phyloP scores from a whole-genome alignment of 2,113 vertebrate genomes.

The Gymnobelideus leadbeateri region DNA sequence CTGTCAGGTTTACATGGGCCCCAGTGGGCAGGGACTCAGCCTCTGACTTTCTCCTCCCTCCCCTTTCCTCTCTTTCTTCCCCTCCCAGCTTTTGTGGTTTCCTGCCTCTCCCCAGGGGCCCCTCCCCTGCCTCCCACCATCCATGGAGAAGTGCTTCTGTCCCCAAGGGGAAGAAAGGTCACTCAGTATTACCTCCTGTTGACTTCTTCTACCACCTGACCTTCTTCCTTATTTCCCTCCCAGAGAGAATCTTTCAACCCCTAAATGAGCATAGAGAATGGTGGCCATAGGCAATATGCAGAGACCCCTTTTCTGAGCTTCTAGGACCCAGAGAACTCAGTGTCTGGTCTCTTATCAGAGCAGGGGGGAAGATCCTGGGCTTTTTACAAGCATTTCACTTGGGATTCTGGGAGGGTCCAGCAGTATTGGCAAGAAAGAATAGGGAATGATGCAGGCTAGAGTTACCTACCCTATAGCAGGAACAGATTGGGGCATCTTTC shows the following conservation, averaged over 20 bases:
- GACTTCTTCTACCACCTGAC: neutral
- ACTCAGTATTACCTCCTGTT: neutral
- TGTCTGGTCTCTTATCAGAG: neutral
- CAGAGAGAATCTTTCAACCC: neutral
- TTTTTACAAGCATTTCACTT: neutral
- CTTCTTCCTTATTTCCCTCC: neutral
- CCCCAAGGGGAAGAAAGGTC: neutral
- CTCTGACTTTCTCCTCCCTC: no score
- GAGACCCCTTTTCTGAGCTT: neutral
- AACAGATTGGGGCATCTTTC: no score
- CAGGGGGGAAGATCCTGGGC: rapidly evolving
- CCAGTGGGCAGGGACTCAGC: no score
- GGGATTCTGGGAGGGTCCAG: no score
- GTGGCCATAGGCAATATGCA: neutral
- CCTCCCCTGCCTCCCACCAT: neutral
- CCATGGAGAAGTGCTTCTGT: neutral
- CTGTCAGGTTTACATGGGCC: no score
- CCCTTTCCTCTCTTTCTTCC: neutral
- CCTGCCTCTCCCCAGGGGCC: neutral
- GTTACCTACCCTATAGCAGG: no score
- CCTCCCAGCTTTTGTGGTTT: neutral
- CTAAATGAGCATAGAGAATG: neutral
- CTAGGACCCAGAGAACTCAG: neutral
- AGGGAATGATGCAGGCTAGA: no score
- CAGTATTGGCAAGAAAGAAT: no score